Conservation (phyloP, 2,113 vertebrate species). For the Lontra canadensis region DNA sequence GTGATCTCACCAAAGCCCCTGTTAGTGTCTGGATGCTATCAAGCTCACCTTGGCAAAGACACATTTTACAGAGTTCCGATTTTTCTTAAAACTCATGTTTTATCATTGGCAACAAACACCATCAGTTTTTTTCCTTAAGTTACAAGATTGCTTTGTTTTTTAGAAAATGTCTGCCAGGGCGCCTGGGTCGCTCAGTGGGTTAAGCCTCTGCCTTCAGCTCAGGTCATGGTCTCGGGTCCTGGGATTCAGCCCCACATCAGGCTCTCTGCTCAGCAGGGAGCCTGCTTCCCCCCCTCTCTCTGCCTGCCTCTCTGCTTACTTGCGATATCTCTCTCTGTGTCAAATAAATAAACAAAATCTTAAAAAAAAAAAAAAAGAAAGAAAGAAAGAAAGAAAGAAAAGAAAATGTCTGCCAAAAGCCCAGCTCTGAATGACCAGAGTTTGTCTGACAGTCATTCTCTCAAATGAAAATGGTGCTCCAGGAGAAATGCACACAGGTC, state of each 20-base stretch:
- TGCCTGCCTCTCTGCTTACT: too few species aligned
- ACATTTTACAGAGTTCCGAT: not conserved
- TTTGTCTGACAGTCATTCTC: not conserved
- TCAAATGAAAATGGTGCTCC: not conserved
- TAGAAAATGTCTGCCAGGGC: not conserved
- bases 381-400: too few species aligned
- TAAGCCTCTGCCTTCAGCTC: too few species aligned
- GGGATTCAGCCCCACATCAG: too few species aligned
- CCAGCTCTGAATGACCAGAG: not conserved
- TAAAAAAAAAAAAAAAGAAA: too few species aligned
- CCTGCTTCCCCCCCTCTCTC: too few species aligned
- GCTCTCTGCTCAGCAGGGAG: too few species aligned
- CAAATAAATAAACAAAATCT: too few species aligned
- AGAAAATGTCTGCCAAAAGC: not conserved
- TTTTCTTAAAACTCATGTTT: constrained; percentile 33
- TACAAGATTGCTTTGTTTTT: not conserved
- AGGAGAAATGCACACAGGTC: not conserved
- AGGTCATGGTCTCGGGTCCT: too few species aligned
- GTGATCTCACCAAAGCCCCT: not conserved
- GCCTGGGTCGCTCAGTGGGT: too few species aligned
- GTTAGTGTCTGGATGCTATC: not conserved
- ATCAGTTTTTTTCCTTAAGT: not conserved
- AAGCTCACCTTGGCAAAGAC: not conserved
- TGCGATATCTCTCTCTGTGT: too few species aligned
- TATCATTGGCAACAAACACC: not conserved